Conservation (phyloP, 53 echinoderm and acorn worm species). For the Arbacia lixula region DNA sequence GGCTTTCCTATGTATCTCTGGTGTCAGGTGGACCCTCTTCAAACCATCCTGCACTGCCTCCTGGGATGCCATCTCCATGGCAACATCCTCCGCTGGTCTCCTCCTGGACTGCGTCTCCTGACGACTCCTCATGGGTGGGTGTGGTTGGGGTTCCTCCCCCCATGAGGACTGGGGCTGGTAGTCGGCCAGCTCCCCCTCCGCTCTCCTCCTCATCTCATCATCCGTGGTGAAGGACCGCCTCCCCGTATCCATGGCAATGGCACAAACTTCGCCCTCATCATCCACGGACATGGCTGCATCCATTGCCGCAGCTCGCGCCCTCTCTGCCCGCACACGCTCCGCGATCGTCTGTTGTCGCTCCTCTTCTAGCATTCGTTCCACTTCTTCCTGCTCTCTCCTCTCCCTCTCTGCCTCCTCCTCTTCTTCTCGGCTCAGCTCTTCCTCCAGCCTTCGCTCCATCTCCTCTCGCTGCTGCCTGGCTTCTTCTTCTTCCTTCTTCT, state of each 20-base stretch:
- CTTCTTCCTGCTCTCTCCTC: constrained; percentile 19
- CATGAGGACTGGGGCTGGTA: constrained; percentile 52
- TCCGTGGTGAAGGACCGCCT: not conserved
- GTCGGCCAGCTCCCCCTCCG: constrained; percentile 39
- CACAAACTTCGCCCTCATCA: not conserved
- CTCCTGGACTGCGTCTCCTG: too few species aligned
- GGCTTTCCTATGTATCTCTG: constrained; percentile 45
- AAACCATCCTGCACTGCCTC: constrained; percentile 34
- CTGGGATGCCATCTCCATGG: constrained; percentile 26
- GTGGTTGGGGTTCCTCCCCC: constrained; percentile 10
- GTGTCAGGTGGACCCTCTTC: constrained; percentile 50
- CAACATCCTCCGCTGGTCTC: constrained; percentile 32
- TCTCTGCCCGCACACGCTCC: not conserved
- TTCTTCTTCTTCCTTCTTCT: constrained; percentile 11
- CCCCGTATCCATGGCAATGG: constrained; percentile 23
- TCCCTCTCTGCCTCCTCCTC: constrained; percentile 7
- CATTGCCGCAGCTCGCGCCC: not conserved
- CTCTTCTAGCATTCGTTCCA: not conserved
- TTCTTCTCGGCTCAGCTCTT: constrained; percentile 8
- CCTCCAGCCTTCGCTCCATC: constrained; percentile 1
- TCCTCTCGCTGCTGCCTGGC: constrained; percentile 37
- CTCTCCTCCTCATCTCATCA: constrained; percentile 17
- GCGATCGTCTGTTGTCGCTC: constrained; percentile 7
- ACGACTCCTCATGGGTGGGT: not conserved
- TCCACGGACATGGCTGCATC: not conserved